phyloP scores from a whole-genome alignment of 1,140 invertebrate genomes.

The Cotesia vestalis region DNA sequence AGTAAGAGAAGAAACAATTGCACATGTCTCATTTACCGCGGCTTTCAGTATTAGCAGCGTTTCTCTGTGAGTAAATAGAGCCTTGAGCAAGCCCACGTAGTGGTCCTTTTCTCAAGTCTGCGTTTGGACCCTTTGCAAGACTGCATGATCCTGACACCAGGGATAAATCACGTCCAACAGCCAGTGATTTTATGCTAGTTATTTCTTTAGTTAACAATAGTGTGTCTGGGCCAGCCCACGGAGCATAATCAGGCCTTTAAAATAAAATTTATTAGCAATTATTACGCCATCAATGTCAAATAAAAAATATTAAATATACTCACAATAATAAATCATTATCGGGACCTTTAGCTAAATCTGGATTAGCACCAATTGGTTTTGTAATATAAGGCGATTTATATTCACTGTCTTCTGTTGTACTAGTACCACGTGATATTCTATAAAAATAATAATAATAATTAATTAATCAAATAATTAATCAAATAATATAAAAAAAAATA shows the following conservation, averaged over 20 bases:
- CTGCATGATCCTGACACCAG: slow-evolving; percentile 62
- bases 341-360: slow-evolving; percentile 71
- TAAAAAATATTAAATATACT: slow-evolving; percentile 53
- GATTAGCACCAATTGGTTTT: slow-evolving; percentile 70
- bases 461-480: slow-evolving; percentile 19
- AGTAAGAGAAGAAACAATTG: slow-evolving; percentile 52
- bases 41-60: slow-evolving; percentile 63
- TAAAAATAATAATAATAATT: slow-evolving; percentile 42
- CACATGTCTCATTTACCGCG: slow-evolving; percentile 68
- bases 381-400: slow-evolving; percentile 68
- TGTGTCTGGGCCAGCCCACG: slow-evolving; percentile 75
- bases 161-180: slow-evolving; percentile 67
- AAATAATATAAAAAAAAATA: neutral
- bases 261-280: slow-evolving; percentile 32
- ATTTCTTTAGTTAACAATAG: slow-evolving; percentile 59
- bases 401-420: slow-evolving; percentile 61
- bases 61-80: slow-evolving; percentile 73
- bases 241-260: slow-evolving; percentile 74
- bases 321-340: slow-evolving; percentile 75
- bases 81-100: slow-evolving; percentile 72
- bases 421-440: slow-evolving; percentile 64
- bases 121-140: slow-evolving; percentile 70
- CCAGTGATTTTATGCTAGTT: slow-evolving; percentile 54
- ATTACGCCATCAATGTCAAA: no score
- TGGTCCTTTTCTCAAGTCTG: slow-evolving; percentile 72